phyloP scores from a whole-genome alignment of 2,888 invertebrate genomes.

The Meiosimyza platycephala region DNA sequence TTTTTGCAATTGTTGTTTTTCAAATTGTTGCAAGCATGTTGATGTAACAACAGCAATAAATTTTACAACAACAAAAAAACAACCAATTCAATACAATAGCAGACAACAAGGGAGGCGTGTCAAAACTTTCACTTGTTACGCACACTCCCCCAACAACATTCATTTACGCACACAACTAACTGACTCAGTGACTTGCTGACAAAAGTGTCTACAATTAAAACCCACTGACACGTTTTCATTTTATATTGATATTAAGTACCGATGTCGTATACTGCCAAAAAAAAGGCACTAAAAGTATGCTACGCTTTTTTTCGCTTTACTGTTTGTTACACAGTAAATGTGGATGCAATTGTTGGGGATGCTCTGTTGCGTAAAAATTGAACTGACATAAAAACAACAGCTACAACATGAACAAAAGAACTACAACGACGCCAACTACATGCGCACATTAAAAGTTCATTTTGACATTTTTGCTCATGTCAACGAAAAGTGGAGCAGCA shows the following conservation, averaged over 20 bases:
- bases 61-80: too few species aligned
- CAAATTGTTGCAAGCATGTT: too few species aligned
- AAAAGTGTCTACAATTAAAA: slow-evolving; percentile 50
- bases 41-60: too few species aligned
- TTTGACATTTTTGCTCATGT: slow-evolving; percentile 18
- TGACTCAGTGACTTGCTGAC: slow-evolving; percentile 11
- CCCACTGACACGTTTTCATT: slow-evolving; percentile 54
- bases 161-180: too few species aligned
- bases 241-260: slow-evolving; percentile 39
- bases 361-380: slow-evolving; percentile 15
- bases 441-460: slow-evolving; percentile 7
- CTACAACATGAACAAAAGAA: background rate
- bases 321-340: background rate
- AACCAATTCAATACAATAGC: too few species aligned
- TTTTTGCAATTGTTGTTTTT: too few species aligned
- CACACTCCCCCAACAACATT: too few species aligned
- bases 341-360: slow-evolving; percentile 8
- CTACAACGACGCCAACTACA: background rate
- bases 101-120: too few species aligned
- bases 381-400: slow-evolving; percentile 14
- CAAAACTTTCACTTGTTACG: too few species aligned
- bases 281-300: slow-evolving; percentile 10
- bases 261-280: slow-evolving; percentile 8
- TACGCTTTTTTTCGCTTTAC: background rate
- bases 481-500: too few species aligned